Evolutionary conservation across 1,140 invertebrate species (phyloP), one percentile per base, ranked within the genome.

Genomic region (Chironomus striatipennis): DNA sequence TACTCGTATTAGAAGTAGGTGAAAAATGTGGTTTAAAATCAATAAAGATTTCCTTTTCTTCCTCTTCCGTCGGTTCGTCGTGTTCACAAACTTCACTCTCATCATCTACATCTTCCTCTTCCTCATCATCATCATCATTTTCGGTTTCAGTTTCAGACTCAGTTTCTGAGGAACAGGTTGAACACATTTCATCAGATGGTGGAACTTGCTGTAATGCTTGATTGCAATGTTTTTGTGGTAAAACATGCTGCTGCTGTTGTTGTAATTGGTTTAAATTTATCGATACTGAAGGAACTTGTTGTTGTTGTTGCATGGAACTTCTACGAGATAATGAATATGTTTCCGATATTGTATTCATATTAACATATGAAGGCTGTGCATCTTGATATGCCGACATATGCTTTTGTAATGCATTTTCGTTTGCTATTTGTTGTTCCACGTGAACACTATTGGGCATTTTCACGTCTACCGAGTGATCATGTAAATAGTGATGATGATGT

Each of bases 11-110:
- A 82, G 74, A 87, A 85, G 80, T 89, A 83, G 85, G 84, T 7
- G 85, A 86, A 1, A 90, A 85, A 70, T 90, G 88, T 10, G 91
- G 91, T 82, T 94, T 92, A 80, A 93, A 94, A 81, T 93, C 91
- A 76, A 94, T 94, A 72, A 94, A 89, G 75, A 94, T 94, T 83
- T 94, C 93, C 78, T 90, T 87, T 80, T 91, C 90, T n/a, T 79
- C 78, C 10, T 77, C 76, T 34, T 34, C 24, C 24, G 24, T 34
- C 24, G 24, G 24, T 34, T 34, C 24, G 3, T 78, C 77, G 7
- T 79, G 76, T 57, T 77, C 75, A 0, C 77, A 65, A 73, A 78
- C 77, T 42, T 77, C 78, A 20, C 79, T 77, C 15, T 78, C 76
- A 1, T 79, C 79, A 2, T 81, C 79, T 2, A 78, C 77, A 73